Evolutionary conservation across 2,888 invertebrate genomes (phyloP).

Genomic region (Chloroclystis v-ata): DNA sequence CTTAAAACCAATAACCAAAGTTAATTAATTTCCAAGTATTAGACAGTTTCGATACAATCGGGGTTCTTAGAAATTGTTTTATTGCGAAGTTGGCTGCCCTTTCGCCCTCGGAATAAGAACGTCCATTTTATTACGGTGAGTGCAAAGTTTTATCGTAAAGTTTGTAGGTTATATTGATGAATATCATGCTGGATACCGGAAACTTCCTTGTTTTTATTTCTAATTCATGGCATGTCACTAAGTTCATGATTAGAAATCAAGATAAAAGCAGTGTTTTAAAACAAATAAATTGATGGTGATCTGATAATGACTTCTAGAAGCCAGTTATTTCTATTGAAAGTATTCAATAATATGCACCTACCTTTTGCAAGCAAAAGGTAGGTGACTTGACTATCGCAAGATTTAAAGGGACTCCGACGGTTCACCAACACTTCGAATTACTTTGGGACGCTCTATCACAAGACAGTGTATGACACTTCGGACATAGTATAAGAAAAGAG

Average conservation of each 20-base stretch:
- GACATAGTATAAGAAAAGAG: background rate
- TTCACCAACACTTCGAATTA: slow-evolving; percentile 3
- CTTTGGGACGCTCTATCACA: background rate
- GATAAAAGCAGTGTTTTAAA: too few relatives aligned
- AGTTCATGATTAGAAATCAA: too few relatives aligned
- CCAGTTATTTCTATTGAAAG: too few relatives aligned
- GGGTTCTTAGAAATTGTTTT: slow-evolving; percentile 39
- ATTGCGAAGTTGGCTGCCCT: slow-evolving; percentile 31
- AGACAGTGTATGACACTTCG: background rate
- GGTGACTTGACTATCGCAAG: too few relatives aligned
- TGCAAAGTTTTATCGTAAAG: slow-evolving; percentile 13
- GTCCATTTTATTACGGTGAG: slow-evolving; percentile 55
- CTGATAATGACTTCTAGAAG: too few relatives aligned
- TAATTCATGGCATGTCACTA: too few relatives aligned
- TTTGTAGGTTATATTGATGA: too few relatives aligned
- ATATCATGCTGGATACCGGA: too few relatives aligned
- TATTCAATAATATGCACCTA: too few relatives aligned
- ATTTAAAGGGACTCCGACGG: background rate
- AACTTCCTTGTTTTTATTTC: too few relatives aligned
- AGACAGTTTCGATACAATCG: slow-evolving; percentile 35
- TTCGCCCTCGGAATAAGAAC: slow-evolving; percentile 14
- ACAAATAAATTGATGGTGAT: too few relatives aligned
- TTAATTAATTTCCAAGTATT: slow-evolving; percentile 48
- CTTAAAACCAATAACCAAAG: slow-evolving; percentile 41
- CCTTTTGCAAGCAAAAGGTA: too few relatives aligned